These are phyloP conservation scores for Catalaphyllia jardinei DNA, from an alignment of 64 coral and sea anemone species.

Conservation along the genomic window DNA sequence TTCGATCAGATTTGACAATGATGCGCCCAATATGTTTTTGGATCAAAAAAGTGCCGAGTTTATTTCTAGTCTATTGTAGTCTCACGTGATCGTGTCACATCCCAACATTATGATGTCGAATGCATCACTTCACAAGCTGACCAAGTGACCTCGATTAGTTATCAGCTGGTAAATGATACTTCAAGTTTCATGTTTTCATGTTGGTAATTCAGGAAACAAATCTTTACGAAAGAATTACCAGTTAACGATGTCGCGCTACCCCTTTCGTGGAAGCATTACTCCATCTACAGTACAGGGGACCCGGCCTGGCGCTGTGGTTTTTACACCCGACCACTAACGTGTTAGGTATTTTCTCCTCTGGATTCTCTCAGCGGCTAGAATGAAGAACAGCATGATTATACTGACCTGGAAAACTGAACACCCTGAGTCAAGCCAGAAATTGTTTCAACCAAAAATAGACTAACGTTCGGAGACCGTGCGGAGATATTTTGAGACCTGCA, in stretches of 20 bases:
- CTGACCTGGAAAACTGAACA: neutral
- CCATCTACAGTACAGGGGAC: too few relatives aligned
- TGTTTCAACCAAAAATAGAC: neutral
- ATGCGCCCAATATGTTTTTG: slow-evolving; percentile 6
- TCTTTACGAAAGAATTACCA: neutral
- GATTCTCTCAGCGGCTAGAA: neutral
- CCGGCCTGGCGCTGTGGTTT: neutral
- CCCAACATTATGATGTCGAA: neutral
- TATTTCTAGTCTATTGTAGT: neutral
- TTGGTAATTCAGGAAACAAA: neutral
- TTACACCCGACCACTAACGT: neutral
- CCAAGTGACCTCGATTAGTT: neutral
- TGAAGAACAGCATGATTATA: neutral
- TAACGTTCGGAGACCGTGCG: neutral
- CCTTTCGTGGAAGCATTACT: neutral
- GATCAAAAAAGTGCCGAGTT: neutral
- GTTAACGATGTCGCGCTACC: neutral
- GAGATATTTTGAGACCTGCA: neutral
- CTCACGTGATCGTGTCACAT: slow-evolving; percentile 4
- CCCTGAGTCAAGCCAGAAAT: neutral
- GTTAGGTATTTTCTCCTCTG: neutral
- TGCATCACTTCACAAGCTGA: neutral
- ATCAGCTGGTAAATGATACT: neutral
- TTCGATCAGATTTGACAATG: neutral
- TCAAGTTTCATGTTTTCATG: neutral